Conservation (phyloP, 2,888 invertebrate species). For the Allophyes oxyacanthae region DNA sequence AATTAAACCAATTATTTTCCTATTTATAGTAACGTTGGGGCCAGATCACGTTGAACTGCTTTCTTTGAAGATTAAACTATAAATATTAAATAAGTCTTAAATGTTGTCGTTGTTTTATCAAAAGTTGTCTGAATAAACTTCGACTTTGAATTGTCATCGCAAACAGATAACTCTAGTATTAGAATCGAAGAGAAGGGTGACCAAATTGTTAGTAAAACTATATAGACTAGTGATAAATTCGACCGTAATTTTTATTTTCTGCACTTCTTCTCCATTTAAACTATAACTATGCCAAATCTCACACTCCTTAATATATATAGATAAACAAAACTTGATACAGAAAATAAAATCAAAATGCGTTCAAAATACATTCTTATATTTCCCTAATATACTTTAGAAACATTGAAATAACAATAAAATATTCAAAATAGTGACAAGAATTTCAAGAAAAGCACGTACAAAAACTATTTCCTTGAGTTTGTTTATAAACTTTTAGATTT, state of each 20-base stretch:
- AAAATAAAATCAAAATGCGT: no score
- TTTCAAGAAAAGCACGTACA: conserved; percentile 23
- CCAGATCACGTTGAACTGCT: conserved; percentile 15
- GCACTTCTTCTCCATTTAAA: no score
- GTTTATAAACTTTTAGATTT: background rate
- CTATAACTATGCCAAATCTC: no score
- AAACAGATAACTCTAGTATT: conserved; percentile 51
- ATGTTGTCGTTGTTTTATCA: conserved; percentile 41
- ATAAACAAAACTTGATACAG: no score
- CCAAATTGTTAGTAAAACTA: conserved; percentile 9
- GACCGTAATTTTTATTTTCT: no score
- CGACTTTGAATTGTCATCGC: conserved; percentile 48
- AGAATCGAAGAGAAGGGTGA: conserved; percentile 37
- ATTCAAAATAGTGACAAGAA: conserved; percentile 11
- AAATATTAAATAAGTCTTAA: conserved; percentile 26
- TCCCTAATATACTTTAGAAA: no score
- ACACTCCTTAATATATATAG: no score
- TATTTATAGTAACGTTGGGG: background rate
- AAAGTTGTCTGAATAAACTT: conserved; percentile 44
- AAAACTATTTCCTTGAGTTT: background rate
- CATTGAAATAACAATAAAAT: background rate
- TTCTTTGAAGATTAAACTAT: conserved; percentile 28
- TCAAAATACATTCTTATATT: no score
- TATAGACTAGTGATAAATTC: no score
- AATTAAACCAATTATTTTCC: background rate